Evolutionary conservation across 2,113 vertebrate genomes (phyloP).

Genomic region (Myrmecophaga tridactyla): DNA sequence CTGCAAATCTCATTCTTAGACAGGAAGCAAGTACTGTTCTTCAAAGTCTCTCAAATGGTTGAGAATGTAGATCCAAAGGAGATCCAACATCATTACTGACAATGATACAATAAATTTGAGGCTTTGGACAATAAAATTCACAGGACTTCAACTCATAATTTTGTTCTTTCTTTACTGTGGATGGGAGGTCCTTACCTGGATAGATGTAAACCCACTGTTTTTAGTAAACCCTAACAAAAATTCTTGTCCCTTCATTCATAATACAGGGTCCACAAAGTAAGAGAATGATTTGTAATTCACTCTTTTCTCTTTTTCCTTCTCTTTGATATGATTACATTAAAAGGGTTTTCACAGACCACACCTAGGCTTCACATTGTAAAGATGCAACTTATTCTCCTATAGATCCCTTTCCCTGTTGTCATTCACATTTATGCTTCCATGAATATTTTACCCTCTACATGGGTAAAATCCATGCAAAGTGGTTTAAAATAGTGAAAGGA

Average conservation of each 20-base stretch:
- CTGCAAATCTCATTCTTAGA: constrained; percentile 66
- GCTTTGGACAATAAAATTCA: not conserved
- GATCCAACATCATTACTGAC: not conserved
- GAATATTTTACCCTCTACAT: not conserved
- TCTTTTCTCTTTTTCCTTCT: not conserved
- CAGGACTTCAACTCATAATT: not conserved
- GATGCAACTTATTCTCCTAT: not conserved
- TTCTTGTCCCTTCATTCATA: not conserved
- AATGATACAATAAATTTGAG: constrained; percentile 19
- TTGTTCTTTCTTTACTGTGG: not conserved
- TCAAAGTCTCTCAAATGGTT: constrained; percentile 21
- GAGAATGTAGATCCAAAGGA: constrained; percentile 27
- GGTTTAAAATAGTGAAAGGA: not conserved
- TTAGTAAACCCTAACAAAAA: constrained; percentile 22
- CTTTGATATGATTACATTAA: not conserved
- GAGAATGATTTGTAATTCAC: not conserved
- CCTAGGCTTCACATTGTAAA: not conserved
- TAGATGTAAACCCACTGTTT: not conserved
- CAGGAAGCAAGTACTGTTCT: constrained; percentile 56
- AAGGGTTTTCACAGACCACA: not conserved
- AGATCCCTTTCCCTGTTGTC: not conserved
- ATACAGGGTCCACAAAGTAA: not conserved
- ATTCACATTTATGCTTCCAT: not conserved
- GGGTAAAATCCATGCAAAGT: constrained; percentile 33
- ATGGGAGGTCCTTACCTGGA: not conserved